Percentiles rank a stretch among this genome's conserved stretches.
Evolutionary conservation across 1,140 invertebrate species (phyloP).

Genomic region (Neodiprion fabricii): DNA sequence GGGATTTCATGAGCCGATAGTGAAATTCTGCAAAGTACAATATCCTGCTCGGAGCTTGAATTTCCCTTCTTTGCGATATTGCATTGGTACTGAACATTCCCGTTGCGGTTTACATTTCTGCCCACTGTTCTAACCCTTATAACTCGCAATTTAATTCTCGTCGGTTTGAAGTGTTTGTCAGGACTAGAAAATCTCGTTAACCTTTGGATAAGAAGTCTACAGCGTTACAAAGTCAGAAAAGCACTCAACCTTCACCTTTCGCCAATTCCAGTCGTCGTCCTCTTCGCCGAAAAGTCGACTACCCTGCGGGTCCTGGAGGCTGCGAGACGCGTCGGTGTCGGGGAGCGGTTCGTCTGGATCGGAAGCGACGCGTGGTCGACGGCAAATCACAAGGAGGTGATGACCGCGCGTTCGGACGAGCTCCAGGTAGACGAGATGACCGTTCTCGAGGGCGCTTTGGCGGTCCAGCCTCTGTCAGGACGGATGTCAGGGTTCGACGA

Average conservation of each 20-base stretch:
- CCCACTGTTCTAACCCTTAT: too few species aligned
- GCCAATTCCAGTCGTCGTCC: constrained; percentile 60
- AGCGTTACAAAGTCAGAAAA: too few species aligned
- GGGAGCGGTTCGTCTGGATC: constrained; percentile 61
- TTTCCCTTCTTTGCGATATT: too few species aligned
- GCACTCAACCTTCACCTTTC: neutral
- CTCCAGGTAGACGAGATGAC: constrained; percentile 36
- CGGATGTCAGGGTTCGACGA: constrained; percentile 61
- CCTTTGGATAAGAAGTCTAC: too few species aligned
- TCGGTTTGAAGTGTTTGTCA: too few species aligned
- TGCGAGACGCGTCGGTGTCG: constrained; percentile 48
- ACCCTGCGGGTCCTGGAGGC: constrained; percentile 59
- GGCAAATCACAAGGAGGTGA: constrained; percentile 39
- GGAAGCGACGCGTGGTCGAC: constrained; percentile 65
- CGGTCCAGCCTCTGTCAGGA: constrained; percentile 62
- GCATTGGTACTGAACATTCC: too few species aligned
- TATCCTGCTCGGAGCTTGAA: too few species aligned
- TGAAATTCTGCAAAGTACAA: too few species aligned
- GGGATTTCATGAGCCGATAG: neutral
- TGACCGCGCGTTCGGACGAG: constrained; percentile 26
- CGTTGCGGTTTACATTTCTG: too few species aligned
- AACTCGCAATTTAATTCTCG: too few species aligned
- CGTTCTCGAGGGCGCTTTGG: constrained; percentile 63
- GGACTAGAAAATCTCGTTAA: too few species aligned
- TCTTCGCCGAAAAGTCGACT: constrained; percentile 64